These are phyloP conservation scores for Anguilla japonica DNA, from an alignment of 2,113 vertebrate genomes.

Conservation along the genomic window DNA sequence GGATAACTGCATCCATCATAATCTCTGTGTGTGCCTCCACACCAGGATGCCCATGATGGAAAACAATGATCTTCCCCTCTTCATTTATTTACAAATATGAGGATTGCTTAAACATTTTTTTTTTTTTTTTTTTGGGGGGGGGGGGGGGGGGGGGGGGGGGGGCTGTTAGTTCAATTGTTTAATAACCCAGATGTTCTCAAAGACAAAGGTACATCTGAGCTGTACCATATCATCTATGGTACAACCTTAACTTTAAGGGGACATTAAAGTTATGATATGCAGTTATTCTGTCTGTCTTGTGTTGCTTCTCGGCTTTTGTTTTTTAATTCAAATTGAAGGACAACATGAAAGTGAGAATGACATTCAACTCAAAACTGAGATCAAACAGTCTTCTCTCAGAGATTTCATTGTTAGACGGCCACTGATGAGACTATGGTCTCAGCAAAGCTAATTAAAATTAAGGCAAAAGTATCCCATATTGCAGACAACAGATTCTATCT, in stretches of 20 bases:
- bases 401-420: neutral
- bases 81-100: conserved; percentile 84
- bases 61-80: conserved; percentile 99
- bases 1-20: conserved; percentile 99
- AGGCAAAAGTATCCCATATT: neutral
- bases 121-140: neutral
- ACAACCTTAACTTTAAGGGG: too few species aligned
- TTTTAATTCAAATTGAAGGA: neutral
- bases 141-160: conserved; percentile 43
- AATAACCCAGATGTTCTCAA: conserved; percentile 78
- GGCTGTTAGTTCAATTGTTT: conserved; percentile 74
- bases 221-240: too few species aligned
- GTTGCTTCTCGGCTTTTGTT: neutral
- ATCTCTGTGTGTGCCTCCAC: conserved; percentile 94
- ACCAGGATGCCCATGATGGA: conserved; percentile 95
- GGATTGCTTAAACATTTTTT: neutral
- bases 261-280: too few species aligned
- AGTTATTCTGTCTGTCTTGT: too few species aligned
- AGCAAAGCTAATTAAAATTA: neutral
- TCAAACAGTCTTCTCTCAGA: neutral
- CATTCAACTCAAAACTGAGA: neutral
- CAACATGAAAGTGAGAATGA: neutral
- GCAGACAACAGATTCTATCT: neutral
- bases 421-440: neutral
- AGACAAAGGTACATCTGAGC: conserved; percentile 71